These are phyloP conservation scores for Drosophila ananassae DNA, from an alignment of 1,140 invertebrate species.

Conservation along the genomic window DNA sequence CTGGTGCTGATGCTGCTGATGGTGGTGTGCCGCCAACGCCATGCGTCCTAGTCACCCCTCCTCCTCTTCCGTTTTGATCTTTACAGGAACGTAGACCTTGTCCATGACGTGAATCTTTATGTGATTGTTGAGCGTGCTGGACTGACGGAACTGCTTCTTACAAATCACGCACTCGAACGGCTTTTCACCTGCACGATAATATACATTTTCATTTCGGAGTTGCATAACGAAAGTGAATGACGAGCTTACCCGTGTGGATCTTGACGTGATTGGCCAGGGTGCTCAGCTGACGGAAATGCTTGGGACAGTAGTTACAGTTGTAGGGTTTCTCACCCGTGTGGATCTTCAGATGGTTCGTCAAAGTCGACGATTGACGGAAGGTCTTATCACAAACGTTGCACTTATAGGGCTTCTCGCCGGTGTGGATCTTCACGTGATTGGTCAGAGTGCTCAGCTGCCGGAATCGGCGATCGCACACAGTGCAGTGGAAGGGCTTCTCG, in stretches of 20 bases:
- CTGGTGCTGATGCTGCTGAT: slow-evolving; percentile 50
- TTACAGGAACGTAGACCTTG: slow-evolving; percentile 83
- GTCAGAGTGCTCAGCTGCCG: slow-evolving; percentile 83
- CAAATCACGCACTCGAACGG: slow-evolving; percentile 84
- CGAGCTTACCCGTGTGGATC: slow-evolving; percentile 78
- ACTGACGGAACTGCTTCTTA: slow-evolving; percentile 84
- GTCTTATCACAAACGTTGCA: slow-evolving; percentile 83
- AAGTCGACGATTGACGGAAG: slow-evolving; percentile 83
- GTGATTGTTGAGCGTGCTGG: slow-evolving; percentile 84
- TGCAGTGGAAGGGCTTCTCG: slow-evolving; percentile 83
- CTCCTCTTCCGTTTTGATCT: slow-evolving; percentile 84
- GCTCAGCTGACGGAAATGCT: slow-evolving; percentile 83
- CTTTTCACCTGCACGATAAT: slow-evolving; percentile 73
- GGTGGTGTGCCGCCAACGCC: slow-evolving; percentile 73
- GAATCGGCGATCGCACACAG: slow-evolving; percentile 82
- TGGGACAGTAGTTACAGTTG: slow-evolving; percentile 83
- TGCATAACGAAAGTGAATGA: background rate
- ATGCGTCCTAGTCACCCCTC: slow-evolving; percentile 84
- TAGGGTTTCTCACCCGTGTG: slow-evolving; percentile 84
- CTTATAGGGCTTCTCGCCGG: slow-evolving; percentile 83
- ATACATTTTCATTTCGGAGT: slow-evolving; percentile 14
- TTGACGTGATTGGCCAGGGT: slow-evolving; percentile 83
- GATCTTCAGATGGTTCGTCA: slow-evolving; percentile 84
- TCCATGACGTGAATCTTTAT: slow-evolving; percentile 84
- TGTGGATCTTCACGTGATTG: slow-evolving; percentile 84